Percentiles rank a stretch among this genome's conserved stretches.
Conservation (phyloP, 30 jellyfish, hydroid and myxozoan genomes). For the Hydractinia symbiolongicarpus region DNA sequence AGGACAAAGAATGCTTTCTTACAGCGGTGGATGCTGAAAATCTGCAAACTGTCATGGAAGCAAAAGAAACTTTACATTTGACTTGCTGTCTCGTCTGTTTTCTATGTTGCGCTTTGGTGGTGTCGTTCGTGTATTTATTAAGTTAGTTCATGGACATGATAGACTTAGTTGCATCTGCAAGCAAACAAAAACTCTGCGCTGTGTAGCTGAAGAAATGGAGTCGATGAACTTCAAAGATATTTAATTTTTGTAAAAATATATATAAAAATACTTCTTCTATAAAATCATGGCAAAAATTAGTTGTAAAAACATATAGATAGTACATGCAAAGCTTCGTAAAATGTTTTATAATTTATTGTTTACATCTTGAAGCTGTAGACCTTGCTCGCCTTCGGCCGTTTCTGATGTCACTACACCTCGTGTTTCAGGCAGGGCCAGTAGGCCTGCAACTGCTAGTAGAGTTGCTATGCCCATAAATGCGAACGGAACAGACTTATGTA, state of each 20-base stretch:
- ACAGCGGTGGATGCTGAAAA: not conserved
- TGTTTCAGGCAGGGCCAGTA: slow-evolving; percentile 52
- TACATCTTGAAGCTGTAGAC: not conserved
- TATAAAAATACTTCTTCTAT: not conserved
- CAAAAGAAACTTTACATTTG: slow-evolving; percentile 2
- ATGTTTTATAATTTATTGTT: no score
- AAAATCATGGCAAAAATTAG: not conserved
- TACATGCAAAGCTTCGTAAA: no score
- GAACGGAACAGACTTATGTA: slow-evolving; percentile 42
- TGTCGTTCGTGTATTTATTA: not conserved
- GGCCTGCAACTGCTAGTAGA: slow-evolving; percentile 26
- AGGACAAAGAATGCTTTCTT: no score
- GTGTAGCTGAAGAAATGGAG: not conserved
- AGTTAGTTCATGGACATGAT: not conserved
- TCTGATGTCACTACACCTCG: slow-evolving; percentile 45
- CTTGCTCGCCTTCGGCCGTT: slow-evolving; percentile 23
- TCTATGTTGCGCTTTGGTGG: not conserved
- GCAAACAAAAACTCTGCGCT: no score
- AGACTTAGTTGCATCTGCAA: not conserved
- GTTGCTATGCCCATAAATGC: slow-evolving; percentile 42
- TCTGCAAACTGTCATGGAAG: not conserved
- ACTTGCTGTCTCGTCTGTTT: not conserved
- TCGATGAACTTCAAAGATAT: not conserved
- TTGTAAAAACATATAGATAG: not conserved
- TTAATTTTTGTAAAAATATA: not conserved